Evolutionary conservation across 2,888 invertebrate species (phyloP).

Genomic region (Caenorhabditis parvicauda): DNA sequence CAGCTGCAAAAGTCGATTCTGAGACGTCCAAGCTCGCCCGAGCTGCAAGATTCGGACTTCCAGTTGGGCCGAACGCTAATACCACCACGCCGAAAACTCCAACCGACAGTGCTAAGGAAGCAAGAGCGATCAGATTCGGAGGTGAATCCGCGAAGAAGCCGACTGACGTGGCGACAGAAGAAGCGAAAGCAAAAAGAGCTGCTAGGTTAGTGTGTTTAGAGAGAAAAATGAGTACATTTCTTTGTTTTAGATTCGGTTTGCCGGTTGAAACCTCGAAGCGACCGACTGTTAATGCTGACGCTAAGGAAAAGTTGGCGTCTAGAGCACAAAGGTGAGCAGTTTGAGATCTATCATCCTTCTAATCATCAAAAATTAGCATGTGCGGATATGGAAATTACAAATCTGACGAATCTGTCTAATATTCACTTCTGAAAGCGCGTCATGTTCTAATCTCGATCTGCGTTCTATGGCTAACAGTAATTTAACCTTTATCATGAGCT

Average conservation of each 20-base stretch:
- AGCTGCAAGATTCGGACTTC: conserved; percentile 21
- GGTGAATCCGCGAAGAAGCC: not conserved
- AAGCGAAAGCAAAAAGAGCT: conserved; percentile 18
- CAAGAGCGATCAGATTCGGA: conserved; percentile 15
- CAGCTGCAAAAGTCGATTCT: not conserved
- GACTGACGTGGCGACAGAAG: conserved; percentile 6
- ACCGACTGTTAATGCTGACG: conserved; percentile 8
- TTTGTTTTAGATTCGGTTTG: no score
- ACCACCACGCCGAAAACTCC: conserved; percentile 2
- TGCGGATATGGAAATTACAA: no score
- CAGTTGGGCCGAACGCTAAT: conserved; percentile 2
- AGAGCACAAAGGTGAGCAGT: no score
- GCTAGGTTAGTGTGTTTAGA: no score
- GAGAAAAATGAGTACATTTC: no score
- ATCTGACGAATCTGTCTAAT: no score
- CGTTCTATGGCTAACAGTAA: no score
- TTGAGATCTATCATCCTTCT: not conserved
- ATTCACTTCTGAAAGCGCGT: no score
- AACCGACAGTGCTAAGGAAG: conserved; percentile 15
- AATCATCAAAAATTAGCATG: not conserved
- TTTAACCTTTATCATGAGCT: no score
- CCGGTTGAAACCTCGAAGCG: no score
- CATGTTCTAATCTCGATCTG: no score
- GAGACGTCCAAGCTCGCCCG: conserved; percentile 14
- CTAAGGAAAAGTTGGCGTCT: not conserved